Evolutionary conservation across 1,140 invertebrate genomes (phyloP).

Genomic region (Propsilocerus akamusi): DNA sequence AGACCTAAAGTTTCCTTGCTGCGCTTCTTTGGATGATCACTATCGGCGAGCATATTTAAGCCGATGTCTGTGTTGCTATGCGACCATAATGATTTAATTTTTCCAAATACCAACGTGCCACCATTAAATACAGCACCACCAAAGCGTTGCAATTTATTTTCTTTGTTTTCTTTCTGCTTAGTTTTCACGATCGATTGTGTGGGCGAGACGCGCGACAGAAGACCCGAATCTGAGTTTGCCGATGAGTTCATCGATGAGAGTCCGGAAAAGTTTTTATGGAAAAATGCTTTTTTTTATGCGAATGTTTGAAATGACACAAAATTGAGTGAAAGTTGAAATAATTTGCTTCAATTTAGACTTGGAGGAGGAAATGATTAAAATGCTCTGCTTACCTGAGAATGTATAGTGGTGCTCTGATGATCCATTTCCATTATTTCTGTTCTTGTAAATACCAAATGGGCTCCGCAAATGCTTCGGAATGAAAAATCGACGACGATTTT

Average conservation of each 20-base stretch:
- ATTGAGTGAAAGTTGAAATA: not conserved
- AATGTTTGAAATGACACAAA: not conserved
- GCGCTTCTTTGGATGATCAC: conserved; percentile 7
- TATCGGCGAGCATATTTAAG: conserved; percentile 57
- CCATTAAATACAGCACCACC: not conserved
- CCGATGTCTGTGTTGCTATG: conserved; percentile 45
- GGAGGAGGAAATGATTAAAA: not conserved
- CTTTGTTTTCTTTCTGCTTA: not conserved
- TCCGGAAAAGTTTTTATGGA: conserved; percentile 6
- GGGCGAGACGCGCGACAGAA: not conserved
- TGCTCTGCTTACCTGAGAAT: conserved; percentile 38
- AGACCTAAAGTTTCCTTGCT: conserved; percentile 13
- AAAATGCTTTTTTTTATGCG: not conserved
- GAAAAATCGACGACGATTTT: conserved; percentile 55
- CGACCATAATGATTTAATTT: conserved; percentile 69
- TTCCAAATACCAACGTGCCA: conserved; percentile 47
- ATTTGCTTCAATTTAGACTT: not conserved
- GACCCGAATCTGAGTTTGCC: not conserved
- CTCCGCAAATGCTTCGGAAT: conserved; percentile 56
- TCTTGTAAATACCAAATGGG: conserved; percentile 36
- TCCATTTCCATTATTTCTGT: conserved; percentile 16
- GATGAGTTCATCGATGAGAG: not conserved
- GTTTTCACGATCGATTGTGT: not conserved
- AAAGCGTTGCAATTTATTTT: not conserved
- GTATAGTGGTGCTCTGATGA: conserved; percentile 24